phyloP scores from a whole-genome alignment of 2,797 vertebrate species.

The Fistularia tabacaria region DNA sequence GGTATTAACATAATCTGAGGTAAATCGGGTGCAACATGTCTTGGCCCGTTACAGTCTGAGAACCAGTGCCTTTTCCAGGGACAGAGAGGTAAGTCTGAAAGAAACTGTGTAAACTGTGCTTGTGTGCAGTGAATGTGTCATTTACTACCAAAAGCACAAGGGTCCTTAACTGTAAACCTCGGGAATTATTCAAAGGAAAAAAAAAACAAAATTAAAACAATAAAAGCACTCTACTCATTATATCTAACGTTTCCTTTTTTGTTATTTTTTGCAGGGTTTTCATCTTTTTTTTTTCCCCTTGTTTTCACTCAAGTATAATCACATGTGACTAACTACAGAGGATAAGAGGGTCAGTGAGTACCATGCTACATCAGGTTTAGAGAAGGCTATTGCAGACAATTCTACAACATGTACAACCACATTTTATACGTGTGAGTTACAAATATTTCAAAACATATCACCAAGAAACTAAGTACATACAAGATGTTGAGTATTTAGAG shows the following conservation, averaged over 20 bases:
- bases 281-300: constrained; percentile 64
- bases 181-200: constrained; percentile 54
- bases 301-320: constrained; percentile 75
- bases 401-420: constrained; percentile 88
- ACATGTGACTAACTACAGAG: constrained; percentile 71
- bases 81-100: constrained; percentile 73
- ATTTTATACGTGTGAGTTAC: constrained; percentile 82
- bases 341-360: constrained; percentile 74
- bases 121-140: constrained; percentile 51
- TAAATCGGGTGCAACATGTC: constrained; percentile 61
- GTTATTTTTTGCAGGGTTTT: constrained; percentile 69
- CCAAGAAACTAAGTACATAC: constrained; percentile 85
- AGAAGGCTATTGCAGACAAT: constrained; percentile 88
- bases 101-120: constrained; percentile 71
- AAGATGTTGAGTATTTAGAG: constrained; percentile 91
- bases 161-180: constrained; percentile 73
- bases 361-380: constrained; percentile 84
- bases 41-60: constrained; percentile 59
- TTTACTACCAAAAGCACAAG: constrained; percentile 61
- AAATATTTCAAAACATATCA: constrained; percentile 85
- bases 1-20: constrained; percentile 70
- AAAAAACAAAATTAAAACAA: constrained; percentile 46
- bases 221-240: constrained; percentile 64
- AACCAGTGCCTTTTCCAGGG: constrained; percentile 58
- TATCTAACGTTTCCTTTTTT: constrained; percentile 66